Base-by-base conservation (phyloP, 2,113 vertebrate species). In the Phaethornis superciliosus region DNA sequence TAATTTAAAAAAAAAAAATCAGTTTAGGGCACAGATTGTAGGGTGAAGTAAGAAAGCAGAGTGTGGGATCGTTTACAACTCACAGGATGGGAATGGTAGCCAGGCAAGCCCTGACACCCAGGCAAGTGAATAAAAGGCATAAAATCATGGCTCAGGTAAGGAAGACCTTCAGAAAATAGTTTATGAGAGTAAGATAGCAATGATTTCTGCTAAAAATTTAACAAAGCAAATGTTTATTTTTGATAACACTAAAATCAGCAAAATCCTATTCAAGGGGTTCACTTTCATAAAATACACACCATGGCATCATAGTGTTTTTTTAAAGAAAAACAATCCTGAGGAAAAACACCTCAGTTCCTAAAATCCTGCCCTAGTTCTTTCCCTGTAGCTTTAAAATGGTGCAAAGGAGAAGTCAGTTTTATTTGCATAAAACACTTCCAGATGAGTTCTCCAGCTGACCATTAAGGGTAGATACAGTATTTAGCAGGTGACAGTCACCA, bases 401-500 rank as follows among this genome's bases (percentile, higher is more conserved):
- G 75, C 62, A 80, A 91, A 91, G 87, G 70, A 95, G 67, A 75
- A 93, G 63, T 88, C 76, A 91, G 52, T 11, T 85, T 91, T 93
- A 85, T 89, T 94, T 93, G 47, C 70, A 82, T 44, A 46, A 62
- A 87, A 84, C 30, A 44, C 42, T 88, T 81, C 68, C 83, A 86
- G 32, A 60, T 81, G 77, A 76, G 35, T 46, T 90, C 35, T 94
- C 68, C 37, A 30, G 59, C 68, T 96, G 94, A 80, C 93, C 93
- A 77, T 85, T 88, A 75, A 35, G 44, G 79, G 42, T 47, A 52
- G 62, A 49, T 65, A 76, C 20, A 58, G 37, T 54, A 24, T 64
- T 90, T 79, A 90, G 32, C 15, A 91, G 81, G 79, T 83, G 85
- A 91, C 1, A 8, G 80, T 72, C 76, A 81, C 28, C 47, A 27